phyloP scores from a whole-genome alignment of 2,888 invertebrate species.

The Erebia ligea region DNA sequence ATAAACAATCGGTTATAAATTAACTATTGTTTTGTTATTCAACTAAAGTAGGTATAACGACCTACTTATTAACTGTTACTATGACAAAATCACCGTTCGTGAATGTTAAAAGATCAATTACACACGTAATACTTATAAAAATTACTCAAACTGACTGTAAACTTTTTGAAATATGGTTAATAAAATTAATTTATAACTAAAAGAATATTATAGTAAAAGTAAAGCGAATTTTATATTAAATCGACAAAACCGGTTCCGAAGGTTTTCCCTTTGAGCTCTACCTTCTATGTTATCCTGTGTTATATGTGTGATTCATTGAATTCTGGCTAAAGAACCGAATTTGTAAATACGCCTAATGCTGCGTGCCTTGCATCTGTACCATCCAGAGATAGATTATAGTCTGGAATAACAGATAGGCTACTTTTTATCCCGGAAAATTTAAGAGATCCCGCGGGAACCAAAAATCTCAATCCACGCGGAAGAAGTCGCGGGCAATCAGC shows the following conservation, averaged over 20 bases:
- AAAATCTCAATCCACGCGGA: no score
- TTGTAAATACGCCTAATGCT: neutral
- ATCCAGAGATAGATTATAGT: no score
- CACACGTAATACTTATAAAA: neutral
- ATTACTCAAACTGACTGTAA: neutral
- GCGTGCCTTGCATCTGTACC: no score
- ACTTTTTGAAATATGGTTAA: neutral
- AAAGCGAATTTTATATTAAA: no score
- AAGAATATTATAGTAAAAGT: no score
- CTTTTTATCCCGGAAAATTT: no score
- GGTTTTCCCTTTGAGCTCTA: neutral
- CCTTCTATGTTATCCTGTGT: neutral
- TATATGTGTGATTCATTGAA: neutral
- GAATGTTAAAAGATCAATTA: constrained; percentile 5
- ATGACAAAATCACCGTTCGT: neutral
- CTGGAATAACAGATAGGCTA: no score
- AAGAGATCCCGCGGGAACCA: no score
- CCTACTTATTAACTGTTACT: neutral
- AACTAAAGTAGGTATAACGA: neutral
- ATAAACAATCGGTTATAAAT: constrained; percentile 18
- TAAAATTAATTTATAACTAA: no score
- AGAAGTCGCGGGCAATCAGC: no score
- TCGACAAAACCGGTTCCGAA: no score
- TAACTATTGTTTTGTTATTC: constrained; percentile 23
- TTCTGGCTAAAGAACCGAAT: neutral